Evolutionary conservation across 2,113 vertebrate genomes (phyloP).

Genomic region (Albula glossodonta): DNA sequence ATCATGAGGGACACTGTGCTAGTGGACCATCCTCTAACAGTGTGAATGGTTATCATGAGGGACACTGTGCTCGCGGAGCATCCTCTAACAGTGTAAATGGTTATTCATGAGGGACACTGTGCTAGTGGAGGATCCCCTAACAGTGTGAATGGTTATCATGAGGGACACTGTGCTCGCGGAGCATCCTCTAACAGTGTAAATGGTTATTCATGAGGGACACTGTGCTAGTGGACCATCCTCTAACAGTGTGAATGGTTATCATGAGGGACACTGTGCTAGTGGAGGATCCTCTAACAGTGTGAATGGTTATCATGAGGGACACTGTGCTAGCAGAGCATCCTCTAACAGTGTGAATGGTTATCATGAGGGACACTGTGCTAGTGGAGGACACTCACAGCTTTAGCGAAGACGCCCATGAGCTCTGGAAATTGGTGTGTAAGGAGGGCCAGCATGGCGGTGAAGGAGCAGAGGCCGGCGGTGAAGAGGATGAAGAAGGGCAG

Average conservation of each 20-base stretch:
- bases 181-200: background rate
- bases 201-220: background rate
- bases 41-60: slow-evolving; percentile 5
- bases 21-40: background rate
- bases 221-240: background rate
- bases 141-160: no score
- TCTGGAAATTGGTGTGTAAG: slow-evolving; percentile 99
- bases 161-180: no score
- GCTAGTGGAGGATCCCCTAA: slow-evolving; percentile 86
- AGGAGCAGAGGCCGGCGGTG: slow-evolving; percentile 94
- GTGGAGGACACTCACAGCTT: slow-evolving; percentile 87
- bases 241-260: background rate
- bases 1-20: no score
- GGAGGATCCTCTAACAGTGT: background rate
- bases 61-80: background rate
- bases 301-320: background rate
- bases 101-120: slow-evolving; percentile 97
- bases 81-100: slow-evolving; percentile 95
- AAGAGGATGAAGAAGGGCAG: slow-evolving; percentile 99
- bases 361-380: background rate
- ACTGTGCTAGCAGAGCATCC: background rate
- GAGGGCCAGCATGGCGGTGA: slow-evolving; percentile 97
- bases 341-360: slow-evolving; percentile 2
- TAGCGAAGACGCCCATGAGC: slow-evolving; percentile 98
- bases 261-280: background rate